phyloP scores from a whole-genome alignment of 1,140 invertebrate species.

The Halictus rubicundus region DNA sequence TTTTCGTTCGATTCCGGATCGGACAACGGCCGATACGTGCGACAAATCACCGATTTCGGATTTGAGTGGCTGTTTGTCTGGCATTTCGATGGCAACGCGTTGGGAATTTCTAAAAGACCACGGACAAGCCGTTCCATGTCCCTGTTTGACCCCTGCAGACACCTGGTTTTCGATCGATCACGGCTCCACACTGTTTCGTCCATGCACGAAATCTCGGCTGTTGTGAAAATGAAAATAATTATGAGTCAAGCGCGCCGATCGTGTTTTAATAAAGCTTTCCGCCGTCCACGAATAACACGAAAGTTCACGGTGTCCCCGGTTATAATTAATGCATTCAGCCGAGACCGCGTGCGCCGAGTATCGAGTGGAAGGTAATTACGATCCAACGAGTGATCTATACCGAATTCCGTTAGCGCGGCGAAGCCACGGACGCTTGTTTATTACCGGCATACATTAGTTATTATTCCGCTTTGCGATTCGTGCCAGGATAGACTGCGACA shows the following conservation, averaged over 20 bases:
- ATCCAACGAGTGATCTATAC: slow-evolving; percentile 1
- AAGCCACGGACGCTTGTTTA: slow-evolving; percentile 20
- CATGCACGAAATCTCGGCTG: not conserved
- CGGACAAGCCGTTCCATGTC: not conserved
- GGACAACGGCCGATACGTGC: slow-evolving; percentile 13
- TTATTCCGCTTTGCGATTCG: slow-evolving; percentile 48
- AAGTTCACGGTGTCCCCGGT: not conserved
- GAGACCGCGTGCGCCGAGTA: not conserved
- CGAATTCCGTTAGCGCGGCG: slow-evolving; percentile 30
- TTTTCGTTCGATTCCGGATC: slow-evolving; percentile 39
- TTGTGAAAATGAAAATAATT: not conserved
- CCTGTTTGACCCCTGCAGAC: not conserved
- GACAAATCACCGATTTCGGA: slow-evolving; percentile 27
- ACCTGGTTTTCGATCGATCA: not conserved
- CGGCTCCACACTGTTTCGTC: too few species aligned
- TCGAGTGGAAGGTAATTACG: slow-evolving; percentile 7
- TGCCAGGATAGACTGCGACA: slow-evolving; percentile 52
- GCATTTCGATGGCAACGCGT: not conserved
- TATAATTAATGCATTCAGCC: not conserved
- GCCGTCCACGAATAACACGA: too few species aligned
- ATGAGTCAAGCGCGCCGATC: not conserved
- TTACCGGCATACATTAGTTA: slow-evolving; percentile 34
- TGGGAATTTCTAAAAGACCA: slow-evolving; percentile 29
- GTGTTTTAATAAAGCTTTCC: not conserved
- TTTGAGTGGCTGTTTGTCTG: slow-evolving; percentile 12